Conservation (phyloP, 2,113 vertebrate species). For the Microtus montanus region DNA sequence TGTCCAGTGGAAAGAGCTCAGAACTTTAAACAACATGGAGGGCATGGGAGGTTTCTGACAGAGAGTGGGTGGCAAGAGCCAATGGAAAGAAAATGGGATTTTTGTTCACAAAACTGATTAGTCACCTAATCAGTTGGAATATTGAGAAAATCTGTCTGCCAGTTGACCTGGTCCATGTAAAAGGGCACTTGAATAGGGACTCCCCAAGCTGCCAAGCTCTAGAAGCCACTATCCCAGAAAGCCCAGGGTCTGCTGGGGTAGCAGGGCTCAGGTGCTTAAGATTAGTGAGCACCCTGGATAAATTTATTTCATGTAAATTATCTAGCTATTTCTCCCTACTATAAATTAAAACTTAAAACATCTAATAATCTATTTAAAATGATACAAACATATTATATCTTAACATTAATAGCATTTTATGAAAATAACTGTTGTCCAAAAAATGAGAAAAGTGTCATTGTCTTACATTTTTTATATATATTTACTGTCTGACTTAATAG, state of each 20-base stretch:
- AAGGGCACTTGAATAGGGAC: background rate
- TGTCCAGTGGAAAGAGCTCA: background rate
- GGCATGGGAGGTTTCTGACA: background rate
- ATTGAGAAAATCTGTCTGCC: background rate
- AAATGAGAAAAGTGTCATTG: background rate
- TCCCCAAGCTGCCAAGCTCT: background rate
- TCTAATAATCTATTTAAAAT: slow-evolving; percentile 23
- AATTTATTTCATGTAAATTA: background rate
- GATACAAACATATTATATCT: background rate
- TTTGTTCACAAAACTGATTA: slow-evolving; percentile 24
- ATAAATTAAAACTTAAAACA: slow-evolving; percentile 31
- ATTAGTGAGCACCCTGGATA: background rate
- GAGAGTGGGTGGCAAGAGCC: background rate
- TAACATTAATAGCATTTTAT: slow-evolving; percentile 5
- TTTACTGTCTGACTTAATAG: slow-evolving; percentile 13
- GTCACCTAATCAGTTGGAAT: background rate
- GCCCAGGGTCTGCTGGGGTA: too few species aligned
- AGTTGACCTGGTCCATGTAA: background rate
- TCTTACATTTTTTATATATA: slow-evolving; percentile 25
- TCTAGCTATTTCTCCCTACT: background rate
- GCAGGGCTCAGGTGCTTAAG: background rate
- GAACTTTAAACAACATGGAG: background rate
- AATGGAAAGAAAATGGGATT: slow-evolving; percentile 13
- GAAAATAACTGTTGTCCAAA: slow-evolving; percentile 37
- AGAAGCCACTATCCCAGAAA: background rate